These are phyloP conservation scores for Hippocampus comes DNA, from an alignment of 2,113 vertebrate species.

Conservation along the genomic window DNA sequence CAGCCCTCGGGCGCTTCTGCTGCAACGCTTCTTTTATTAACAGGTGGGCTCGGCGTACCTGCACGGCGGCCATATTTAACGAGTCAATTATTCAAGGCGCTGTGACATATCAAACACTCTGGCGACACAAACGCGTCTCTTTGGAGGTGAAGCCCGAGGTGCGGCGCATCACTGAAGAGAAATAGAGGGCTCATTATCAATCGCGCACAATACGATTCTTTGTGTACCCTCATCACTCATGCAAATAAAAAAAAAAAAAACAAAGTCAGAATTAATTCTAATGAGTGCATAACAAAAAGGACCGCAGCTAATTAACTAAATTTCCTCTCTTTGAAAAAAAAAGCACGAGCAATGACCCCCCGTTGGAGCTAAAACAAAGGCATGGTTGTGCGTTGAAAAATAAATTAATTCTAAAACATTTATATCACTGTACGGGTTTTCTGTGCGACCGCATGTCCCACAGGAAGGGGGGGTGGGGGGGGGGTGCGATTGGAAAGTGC, in stretches of 20 bases:
- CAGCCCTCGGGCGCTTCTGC: slow-evolving; percentile 20
- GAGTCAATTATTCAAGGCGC: slow-evolving; percentile 20
- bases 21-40: background rate
- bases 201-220: slow-evolving; percentile 6
- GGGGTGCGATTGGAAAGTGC: slow-evolving; percentile 48
- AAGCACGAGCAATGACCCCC: slow-evolving; percentile 50
- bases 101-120: slow-evolving; percentile 30
- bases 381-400: slow-evolving; percentile 25
- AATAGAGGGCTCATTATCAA: slow-evolving; percentile 4
- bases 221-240: slow-evolving; percentile 52
- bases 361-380: slow-evolving; percentile 58
- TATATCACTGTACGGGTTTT: slow-evolving; percentile 54
- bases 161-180: background rate
- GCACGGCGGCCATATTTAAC: slow-evolving; percentile 15
- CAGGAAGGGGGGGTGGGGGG: slow-evolving; percentile 25
- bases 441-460: slow-evolving; percentile 46
- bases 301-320: slow-evolving; percentile 62
- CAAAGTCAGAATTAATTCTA: slow-evolving; percentile 64
- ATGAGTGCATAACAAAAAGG: slow-evolving; percentile 62
- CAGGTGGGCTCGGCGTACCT: slow-evolving; percentile 5
- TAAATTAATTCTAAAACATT: slow-evolving; percentile 66
- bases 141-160: slow-evolving; percentile 21
- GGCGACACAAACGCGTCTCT: slow-evolving; percentile 29
- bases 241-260: slow-evolving; percentile 51
- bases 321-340: slow-evolving; percentile 63